Evolutionary conservation across 2,797 vertebrate genomes (phyloP).

Genomic region (Salmo trutta): DNA sequence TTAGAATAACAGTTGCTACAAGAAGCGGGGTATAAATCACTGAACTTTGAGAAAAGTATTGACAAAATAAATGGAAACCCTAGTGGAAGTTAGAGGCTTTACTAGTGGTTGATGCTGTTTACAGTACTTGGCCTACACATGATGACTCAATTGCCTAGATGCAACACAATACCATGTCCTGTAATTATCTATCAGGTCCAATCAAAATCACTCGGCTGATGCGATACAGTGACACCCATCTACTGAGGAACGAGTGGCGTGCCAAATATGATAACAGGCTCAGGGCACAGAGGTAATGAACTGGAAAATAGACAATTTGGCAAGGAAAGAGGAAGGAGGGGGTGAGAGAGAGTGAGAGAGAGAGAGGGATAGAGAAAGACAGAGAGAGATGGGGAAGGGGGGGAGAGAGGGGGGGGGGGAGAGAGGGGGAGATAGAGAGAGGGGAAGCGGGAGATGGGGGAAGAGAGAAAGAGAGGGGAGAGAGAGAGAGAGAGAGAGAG

Average conservation of each 20-base stretch:
- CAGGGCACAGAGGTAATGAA: slow-evolving; percentile 28
- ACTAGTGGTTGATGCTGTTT: neutral
- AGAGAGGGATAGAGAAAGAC: no score
- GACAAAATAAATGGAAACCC: no score
- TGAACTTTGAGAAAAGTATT: no score
- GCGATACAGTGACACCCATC: slow-evolving; percentile 32
- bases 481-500: no score
- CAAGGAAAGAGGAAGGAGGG: neutral
- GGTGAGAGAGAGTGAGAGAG: no score
- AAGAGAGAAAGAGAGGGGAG: no score
- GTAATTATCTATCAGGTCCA: slow-evolving; percentile 4
- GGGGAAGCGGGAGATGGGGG: no score
- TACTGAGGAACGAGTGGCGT: slow-evolving; percentile 16
- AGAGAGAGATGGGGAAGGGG: no score
- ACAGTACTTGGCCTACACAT: neutral
- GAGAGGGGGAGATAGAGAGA: no score
- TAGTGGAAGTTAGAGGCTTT: no score
- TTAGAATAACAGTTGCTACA: slow-evolving; percentile 26
- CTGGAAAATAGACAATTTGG: slow-evolving; percentile 5
- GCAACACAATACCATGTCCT: neutral
- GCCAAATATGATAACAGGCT: slow-evolving; percentile 33
- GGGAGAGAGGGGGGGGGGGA: no score
- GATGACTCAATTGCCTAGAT: no score
- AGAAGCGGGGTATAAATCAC: slow-evolving; percentile 14
- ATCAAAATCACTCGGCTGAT: slow-evolving; percentile 40